Conservation (phyloP, 2,888 invertebrate genomes). For the Drosophila sordidula region DNA sequence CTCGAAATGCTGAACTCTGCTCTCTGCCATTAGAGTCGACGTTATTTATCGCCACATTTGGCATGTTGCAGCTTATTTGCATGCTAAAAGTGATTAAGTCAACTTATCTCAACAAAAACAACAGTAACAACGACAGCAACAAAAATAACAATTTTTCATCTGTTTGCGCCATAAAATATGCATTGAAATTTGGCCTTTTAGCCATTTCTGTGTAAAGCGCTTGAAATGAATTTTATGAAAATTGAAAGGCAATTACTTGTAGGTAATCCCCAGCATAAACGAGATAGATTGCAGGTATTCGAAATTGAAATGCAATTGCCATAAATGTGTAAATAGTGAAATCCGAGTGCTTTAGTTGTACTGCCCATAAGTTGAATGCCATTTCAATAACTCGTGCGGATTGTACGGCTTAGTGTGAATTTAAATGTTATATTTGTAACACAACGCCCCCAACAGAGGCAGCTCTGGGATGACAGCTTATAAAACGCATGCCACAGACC, state of each 20-base stretch:
- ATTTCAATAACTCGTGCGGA: conserved; percentile 19
- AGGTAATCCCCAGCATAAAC: conserved; percentile 32
- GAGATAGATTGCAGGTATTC: conserved; percentile 20
- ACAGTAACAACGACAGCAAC: conserved; percentile 8
- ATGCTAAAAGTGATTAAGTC: conserved; percentile 56
- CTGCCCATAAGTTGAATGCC: conserved; percentile 23
- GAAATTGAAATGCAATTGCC: conserved; percentile 48
- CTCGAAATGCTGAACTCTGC: conserved; percentile 9
- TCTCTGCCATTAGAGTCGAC: conserved; percentile 4
- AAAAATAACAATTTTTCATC: conserved; percentile 16
- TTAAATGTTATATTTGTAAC: conserved; percentile 22
- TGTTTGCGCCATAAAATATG: conserved; percentile 35
- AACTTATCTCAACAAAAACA: conserved; percentile 33
- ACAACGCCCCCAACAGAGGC: background rate
- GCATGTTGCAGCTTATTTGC: conserved; percentile 36
- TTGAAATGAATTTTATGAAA: conserved; percentile 37
- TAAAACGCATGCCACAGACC: background rate
- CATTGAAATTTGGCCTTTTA: conserved; percentile 20
- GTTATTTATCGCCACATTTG: conserved; percentile 48
- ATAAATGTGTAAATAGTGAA: conserved; percentile 33
- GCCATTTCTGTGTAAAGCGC: conserved; percentile 5
- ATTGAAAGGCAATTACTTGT: conserved; percentile 49
- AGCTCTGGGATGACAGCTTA: background rate
- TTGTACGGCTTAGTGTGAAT: conserved; percentile 9
- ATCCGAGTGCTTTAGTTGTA: conserved; percentile 12